Conservation (phyloP, 1,140 invertebrate genomes). For the Cydia strobilella region DNA sequence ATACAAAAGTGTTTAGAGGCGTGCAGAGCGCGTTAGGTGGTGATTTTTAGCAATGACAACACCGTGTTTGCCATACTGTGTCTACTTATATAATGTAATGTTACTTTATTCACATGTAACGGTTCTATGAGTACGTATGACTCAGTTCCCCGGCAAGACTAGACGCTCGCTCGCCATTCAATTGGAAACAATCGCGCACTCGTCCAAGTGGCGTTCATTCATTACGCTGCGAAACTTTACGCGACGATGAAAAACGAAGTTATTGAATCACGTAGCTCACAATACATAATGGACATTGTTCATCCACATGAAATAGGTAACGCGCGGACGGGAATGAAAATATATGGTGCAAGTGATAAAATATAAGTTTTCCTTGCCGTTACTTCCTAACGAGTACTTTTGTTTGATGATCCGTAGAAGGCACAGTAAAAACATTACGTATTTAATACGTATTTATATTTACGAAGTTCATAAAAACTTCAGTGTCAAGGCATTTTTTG, state of each 20-base stretch:
- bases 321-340: conserved; percentile 35
- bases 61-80: no score
- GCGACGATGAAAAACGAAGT: conserved; percentile 33
- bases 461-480: no score
- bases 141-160: neutral
- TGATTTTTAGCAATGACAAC: no score
- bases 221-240: conserved; percentile 23
- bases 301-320: conserved; percentile 51
- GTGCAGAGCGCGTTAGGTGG: no score
- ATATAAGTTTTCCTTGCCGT: neutral
- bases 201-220: conserved; percentile 20
- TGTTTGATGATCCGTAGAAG: neutral
- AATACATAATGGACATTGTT: conserved; percentile 52
- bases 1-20: no score
- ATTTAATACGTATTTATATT: no score
- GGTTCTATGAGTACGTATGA: neutral
- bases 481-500: no score
- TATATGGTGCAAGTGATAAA: conserved; percentile 7
- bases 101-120: neutral
- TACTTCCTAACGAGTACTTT: neutral
- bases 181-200: neutral
- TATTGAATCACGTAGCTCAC: conserved; percentile 49
- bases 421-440: no score
- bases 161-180: conserved; percentile 5
- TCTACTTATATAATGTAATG: no score